Conservation (phyloP, 1,140 invertebrate species). For the Periplaneta americana region DNA sequence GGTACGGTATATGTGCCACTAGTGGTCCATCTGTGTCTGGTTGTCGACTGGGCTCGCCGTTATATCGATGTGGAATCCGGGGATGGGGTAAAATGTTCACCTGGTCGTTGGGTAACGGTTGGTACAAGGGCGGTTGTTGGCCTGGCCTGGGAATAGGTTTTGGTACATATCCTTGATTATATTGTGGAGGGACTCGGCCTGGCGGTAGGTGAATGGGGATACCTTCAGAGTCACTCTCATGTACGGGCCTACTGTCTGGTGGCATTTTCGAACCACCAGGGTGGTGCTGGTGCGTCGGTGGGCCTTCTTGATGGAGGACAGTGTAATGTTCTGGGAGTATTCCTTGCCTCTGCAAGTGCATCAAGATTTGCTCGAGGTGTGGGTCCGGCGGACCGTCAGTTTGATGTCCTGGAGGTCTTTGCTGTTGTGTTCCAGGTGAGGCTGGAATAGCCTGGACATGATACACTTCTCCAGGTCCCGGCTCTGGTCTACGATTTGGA, state of each 20-base stretch:
- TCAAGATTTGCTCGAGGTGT: not conserved
- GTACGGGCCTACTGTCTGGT: conserved; percentile 5
- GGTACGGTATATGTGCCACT: conserved; percentile 1
- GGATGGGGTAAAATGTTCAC: not conserved
- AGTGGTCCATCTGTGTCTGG: conserved; percentile 14
- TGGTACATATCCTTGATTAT: conserved; percentile 15
- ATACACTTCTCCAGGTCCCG: not conserved
- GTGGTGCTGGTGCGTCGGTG: not conserved
- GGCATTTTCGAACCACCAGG: not conserved
- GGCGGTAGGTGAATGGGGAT: conserved; percentile 24
- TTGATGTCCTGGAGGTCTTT: not conserved
- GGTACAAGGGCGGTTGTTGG: not conserved
- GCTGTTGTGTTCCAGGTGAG: not conserved
- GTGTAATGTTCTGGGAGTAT: not conserved
- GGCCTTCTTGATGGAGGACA: not conserved
- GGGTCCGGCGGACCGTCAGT: not conserved
- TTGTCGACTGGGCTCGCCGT: conserved; percentile 4
- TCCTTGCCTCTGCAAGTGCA: conserved; percentile 4
- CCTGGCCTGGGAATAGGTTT: not conserved
- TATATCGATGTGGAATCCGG: not conserved
- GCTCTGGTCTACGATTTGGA: not conserved
- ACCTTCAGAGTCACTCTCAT: conserved; percentile 20
- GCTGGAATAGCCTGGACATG: not conserved
- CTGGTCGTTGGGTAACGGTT: not conserved
- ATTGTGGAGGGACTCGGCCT: conserved; percentile 26